A percentile compares a stretch with the other conserved stretches of the same genome.
Evolutionary conservation across 2,797 vertebrate genomes (phyloP).

Genomic region (Pseudopleuronectes americanus): DNA sequence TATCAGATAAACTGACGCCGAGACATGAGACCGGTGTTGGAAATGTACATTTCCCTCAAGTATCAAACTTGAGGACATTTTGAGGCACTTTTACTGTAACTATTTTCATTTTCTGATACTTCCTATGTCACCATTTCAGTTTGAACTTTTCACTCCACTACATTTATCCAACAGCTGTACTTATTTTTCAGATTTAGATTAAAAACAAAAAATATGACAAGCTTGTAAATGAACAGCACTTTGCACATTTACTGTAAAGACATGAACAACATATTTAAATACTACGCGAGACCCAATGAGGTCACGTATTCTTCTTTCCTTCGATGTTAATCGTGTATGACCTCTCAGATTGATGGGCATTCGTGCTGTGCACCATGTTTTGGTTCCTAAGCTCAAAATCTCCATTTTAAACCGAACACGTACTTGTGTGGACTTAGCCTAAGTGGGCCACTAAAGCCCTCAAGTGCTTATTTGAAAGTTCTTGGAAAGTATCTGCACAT

Average conservation of each 20-base stretch:
- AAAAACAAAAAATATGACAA: not conserved
- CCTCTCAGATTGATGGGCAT: not conserved
- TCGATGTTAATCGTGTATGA: not conserved
- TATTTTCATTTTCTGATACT: not conserved
- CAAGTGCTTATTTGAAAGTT: not conserved
- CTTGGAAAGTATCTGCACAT: conserved; percentile 29
- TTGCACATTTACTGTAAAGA: too few species aligned
- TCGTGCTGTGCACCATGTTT: not conserved
- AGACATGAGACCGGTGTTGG: conserved; percentile 3
- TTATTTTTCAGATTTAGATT: not conserved
- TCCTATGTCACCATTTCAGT: not conserved
- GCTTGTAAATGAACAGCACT: not conserved
- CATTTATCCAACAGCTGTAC: conserved; percentile 4
- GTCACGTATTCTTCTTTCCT: not conserved
- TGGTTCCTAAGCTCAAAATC: not conserved
- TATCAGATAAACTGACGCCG: not conserved
- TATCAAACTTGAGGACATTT: not conserved
- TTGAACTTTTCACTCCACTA: not conserved
- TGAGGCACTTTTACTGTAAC: conserved; percentile 1
- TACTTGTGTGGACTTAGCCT: not conserved
- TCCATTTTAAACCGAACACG: not conserved
- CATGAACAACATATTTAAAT: not conserved
- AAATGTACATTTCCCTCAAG: not conserved
- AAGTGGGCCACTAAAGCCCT: not conserved
- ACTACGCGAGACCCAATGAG: not conserved